Percentiles rank a stretch among this genome's conserved stretches.
Conservation (phyloP, 2,797 vertebrate genomes). For the Cyclopterus lumpus region DNA sequence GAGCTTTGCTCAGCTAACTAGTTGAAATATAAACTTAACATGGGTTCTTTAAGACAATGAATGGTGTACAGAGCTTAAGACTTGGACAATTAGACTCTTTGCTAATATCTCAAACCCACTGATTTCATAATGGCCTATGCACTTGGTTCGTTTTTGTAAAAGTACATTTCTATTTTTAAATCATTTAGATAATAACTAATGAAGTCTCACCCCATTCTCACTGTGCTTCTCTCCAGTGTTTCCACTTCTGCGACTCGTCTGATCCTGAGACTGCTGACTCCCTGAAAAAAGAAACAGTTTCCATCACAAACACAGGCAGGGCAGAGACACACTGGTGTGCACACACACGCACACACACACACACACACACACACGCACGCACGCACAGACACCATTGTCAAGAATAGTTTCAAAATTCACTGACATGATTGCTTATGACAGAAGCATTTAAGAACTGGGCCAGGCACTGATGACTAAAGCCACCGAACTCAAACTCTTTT, state of each 20-base stretch:
- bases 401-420: constrained; percentile 44
- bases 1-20: too few species aligned
- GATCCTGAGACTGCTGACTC: constrained; percentile 87
- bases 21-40: not conserved
- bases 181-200: constrained; percentile 13
- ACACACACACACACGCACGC: not conserved
- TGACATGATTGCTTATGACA: constrained; percentile 59
- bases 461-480: constrained; percentile 44
- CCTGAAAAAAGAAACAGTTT: constrained; percentile 71
- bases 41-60: not conserved
- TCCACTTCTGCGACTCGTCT: constrained; percentile 78
- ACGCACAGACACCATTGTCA: constrained; percentile 31
- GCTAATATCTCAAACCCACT: too few species aligned
- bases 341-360: not conserved
- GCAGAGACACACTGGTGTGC: constrained; percentile 2
- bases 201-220: constrained; percentile 84
- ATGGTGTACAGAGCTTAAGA: not conserved
- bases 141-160: not conserved
- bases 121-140: not conserved
- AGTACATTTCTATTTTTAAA: constrained; percentile 1
- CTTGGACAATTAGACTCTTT: too few species aligned
- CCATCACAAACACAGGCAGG: constrained; percentile 27
- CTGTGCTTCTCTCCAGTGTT: constrained; percentile 82
- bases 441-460: constrained; percentile 48
- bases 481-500: constrained; percentile 22